Evolutionary conservation across 2,888 invertebrate genomes (phyloP), one percentile per base, ranked within the genome.

Genomic region (Graphium colonna): DNA sequence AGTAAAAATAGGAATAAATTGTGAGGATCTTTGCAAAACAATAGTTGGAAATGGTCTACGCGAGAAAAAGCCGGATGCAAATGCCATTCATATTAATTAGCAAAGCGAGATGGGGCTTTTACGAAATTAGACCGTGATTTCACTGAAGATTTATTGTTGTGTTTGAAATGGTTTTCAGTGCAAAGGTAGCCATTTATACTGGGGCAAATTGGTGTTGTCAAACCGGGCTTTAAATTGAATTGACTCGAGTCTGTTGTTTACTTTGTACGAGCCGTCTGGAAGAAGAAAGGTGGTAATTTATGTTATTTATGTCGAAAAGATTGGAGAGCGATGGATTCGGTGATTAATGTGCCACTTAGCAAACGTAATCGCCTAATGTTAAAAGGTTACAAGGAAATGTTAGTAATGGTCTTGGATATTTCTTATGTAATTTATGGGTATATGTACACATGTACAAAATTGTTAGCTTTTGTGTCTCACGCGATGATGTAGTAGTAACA

Each of bases 41-140:
- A 89, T 89, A 89, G 88, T 89, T 87, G 83, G 83, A 82, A 88
- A 86, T 80, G 81, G 82, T 82, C 78, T 79, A 80, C 80, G 83
- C 78, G 87, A 88, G 89, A 88, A 88, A 88, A 88, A 89, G 85
- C 88, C 84, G 87, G 87, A 88, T 89, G 88, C 86, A 89, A 89
- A 88, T 86, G 85, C 88, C 82, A 88, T 89, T 88, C 88, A 88
- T 89, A 88, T 89, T 89, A 89, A 89, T 89, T 89, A 89, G 87
- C 83, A 88, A 85, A 87, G 88, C 88, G 87, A 88, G 85, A 88
- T 82, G 83, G 83, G 82, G 88, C 89, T 89, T 88, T 89, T 87
- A 88, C 88, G 84, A 88, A 88, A 89, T 88, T 89, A 88, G 87
- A 84, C 82, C 85, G 86, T 87, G 89, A 89, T 89, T 89, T 79